These are phyloP conservation scores for Leucania comma DNA, from an alignment of 2,888 invertebrate species.

Conservation along the genomic window DNA sequence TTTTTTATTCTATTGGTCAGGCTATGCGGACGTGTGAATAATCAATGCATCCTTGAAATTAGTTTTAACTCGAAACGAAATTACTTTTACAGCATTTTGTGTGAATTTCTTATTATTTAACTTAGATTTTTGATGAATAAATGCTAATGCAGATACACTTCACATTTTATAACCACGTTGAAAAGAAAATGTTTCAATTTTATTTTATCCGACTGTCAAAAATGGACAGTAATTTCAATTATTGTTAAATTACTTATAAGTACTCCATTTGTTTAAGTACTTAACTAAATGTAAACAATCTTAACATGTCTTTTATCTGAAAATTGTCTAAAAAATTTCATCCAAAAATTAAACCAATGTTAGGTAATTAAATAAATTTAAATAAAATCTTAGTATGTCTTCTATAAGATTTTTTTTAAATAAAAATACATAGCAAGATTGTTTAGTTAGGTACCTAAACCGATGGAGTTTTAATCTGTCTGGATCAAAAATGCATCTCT, in stretches of 20 bases:
- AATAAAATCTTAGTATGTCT: no score
- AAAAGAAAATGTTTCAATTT: constrained; percentile 7
- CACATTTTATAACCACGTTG: not conserved
- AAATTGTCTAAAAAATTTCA: no score
- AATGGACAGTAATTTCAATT: not conserved
- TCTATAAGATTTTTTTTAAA: no score
- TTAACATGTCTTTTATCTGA: no score
- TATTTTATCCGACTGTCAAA: not conserved
- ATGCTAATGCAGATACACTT: not conserved
- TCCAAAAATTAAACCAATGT: no score
- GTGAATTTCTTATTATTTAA: not conserved
- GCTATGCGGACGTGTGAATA: constrained; percentile 4
- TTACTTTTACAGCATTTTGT: not conserved
- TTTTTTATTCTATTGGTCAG: constrained; percentile 26
- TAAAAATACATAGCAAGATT: no score
- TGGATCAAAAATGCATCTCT: not conserved
- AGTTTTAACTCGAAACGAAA: constrained; percentile 9
- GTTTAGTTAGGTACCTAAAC: no score
- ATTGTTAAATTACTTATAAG: not conserved
- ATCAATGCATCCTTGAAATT: constrained; percentile 29
- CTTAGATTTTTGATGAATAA: not conserved
- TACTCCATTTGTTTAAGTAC: no score
- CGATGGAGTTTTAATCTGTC: no score
- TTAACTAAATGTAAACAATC: no score
- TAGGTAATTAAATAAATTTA: no score